phyloP scores from a whole-genome alignment of 2,888 invertebrate genomes.

The Coenonympha arcania region DNA sequence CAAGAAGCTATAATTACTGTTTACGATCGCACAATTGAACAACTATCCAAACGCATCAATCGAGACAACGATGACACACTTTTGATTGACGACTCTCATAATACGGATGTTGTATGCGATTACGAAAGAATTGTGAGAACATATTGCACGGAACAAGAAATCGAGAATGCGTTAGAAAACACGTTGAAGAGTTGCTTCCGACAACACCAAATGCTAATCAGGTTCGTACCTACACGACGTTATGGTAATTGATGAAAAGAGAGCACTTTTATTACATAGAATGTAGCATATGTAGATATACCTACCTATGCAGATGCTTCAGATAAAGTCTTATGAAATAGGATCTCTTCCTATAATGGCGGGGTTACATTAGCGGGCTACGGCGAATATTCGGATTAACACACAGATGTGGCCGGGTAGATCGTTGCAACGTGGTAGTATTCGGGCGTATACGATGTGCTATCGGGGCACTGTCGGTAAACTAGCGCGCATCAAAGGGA shows the following conservation, averaged over 20 bases:
- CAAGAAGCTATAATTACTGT: slow-evolving; percentile 56
- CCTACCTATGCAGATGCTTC: no score
- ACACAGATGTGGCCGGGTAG: no score
- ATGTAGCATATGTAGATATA: no score
- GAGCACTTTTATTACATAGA: background rate
- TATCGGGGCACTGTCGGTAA: no score
- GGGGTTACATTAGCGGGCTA: no score
- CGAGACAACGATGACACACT: slow-evolving; percentile 27
- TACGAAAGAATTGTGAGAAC: slow-evolving; percentile 41
- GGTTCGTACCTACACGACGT: slow-evolving; percentile 37
- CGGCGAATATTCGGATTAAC: no score
- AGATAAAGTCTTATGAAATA: no score
- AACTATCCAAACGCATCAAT: slow-evolving; percentile 36
- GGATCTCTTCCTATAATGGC: no score
- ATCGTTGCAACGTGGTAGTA: no score
- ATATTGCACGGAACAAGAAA: slow-evolving; percentile 42
- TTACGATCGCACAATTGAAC: slow-evolving; percentile 51
- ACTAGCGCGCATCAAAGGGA: no score
- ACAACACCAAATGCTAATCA: slow-evolving; percentile 62
- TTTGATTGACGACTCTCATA: slow-evolving; percentile 17
- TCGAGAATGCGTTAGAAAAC: slow-evolving; percentile 48
- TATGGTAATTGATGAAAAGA: background rate
- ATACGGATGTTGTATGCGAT: slow-evolving; percentile 15
- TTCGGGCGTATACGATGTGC: no score
- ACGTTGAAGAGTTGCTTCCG: slow-evolving; percentile 49